Conservation (phyloP, 2,797 vertebrate species). For the Cetoscarus ocellatus region DNA sequence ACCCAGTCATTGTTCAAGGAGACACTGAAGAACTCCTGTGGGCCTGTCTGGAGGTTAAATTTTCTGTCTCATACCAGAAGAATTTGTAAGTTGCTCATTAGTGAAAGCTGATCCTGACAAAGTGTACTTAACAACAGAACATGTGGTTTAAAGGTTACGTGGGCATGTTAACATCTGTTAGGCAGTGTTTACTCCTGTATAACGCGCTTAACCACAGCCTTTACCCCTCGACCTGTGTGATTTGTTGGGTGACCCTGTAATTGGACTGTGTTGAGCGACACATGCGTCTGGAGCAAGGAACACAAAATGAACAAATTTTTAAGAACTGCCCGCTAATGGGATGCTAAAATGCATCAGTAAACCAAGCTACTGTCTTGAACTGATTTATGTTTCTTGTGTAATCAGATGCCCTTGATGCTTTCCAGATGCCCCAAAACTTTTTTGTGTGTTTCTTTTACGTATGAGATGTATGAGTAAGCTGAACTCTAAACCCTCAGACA, state of each 20-base stretch:
- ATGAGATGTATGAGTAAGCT: too few relatives aligned
- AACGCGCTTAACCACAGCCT: slow-evolving; percentile 5
- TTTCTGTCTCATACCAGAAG: neutral
- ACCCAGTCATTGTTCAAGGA: neutral
- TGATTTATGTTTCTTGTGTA: too few relatives aligned
- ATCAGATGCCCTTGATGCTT: neutral
- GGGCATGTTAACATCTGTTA: slow-evolving; percentile 28
- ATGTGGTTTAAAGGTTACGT: slow-evolving; percentile 16
- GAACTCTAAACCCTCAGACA: too few relatives aligned
- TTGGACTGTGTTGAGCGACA: slow-evolving; percentile 2
- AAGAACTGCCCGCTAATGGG: neutral
- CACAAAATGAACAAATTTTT: neutral
- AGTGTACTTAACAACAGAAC: slow-evolving; percentile 26
- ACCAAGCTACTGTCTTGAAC: neutral
- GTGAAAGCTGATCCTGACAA: neutral
- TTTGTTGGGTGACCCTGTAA: neutral
- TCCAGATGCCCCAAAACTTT: slow-evolving; percentile 17
- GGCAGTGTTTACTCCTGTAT: slow-evolving; percentile 15
- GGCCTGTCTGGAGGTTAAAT: neutral
- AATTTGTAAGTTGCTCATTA: slow-evolving; percentile 17
- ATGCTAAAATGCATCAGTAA: neutral
- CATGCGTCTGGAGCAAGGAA: neutral
- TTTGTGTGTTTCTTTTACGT: neutral
- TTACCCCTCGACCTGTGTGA: slow-evolving; percentile 11
- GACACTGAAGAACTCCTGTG: neutral